phyloP scores from a whole-genome alignment of 2,797 vertebrate species.

The Tokudaia tokunoshimensis region DNA sequence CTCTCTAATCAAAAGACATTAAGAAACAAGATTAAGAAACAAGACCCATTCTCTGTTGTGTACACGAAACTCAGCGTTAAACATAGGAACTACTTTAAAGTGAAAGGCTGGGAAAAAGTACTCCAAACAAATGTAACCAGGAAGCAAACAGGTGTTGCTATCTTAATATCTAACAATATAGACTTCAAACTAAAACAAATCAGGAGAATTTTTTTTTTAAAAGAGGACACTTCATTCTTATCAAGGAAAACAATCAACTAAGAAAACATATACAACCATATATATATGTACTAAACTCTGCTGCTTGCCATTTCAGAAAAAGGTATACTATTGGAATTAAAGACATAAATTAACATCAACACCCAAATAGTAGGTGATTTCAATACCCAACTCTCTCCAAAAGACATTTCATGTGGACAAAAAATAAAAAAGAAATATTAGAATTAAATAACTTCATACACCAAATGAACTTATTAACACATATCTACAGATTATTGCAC shows the following conservation, averaged over 20 bases:
- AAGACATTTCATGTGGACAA: background rate
- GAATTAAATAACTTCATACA: background rate
- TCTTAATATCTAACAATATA: background rate
- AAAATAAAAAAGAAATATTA: background rate
- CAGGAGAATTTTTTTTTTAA: no score
- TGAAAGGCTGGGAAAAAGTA: background rate
- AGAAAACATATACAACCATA: background rate
- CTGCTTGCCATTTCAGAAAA: background rate
- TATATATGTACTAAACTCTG: background rate
- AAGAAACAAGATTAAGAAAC: background rate
- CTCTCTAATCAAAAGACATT: background rate
- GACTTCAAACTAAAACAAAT: background rate
- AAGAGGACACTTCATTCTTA: background rate
- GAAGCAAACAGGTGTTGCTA: background rate
- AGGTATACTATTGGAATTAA: background rate
- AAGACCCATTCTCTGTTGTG: background rate
- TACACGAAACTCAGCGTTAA: background rate
- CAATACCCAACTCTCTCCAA: background rate
- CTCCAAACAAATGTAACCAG: background rate
- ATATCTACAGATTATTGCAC: background rate
- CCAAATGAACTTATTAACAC: background rate
- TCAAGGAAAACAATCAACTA: background rate
- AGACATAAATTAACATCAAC: background rate
- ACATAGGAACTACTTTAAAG: background rate
- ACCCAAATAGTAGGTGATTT: no score